Evolutionary conservation across 2,113 vertebrate species (phyloP).

Genomic region (Poeciliopsis retropinna): DNA sequence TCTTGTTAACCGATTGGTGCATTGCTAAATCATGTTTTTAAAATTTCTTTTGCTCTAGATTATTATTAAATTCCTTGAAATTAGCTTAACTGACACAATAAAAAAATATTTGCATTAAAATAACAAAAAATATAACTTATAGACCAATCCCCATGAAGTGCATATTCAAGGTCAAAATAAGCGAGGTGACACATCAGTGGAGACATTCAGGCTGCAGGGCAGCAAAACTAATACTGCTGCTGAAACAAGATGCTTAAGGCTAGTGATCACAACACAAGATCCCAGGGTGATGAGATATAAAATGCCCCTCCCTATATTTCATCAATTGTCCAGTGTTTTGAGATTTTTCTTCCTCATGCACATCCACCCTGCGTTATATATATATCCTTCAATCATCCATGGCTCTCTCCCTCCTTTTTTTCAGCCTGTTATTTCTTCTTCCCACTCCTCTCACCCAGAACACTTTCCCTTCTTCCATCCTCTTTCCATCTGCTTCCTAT

Average conservation of each 20-base stretch:
- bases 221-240: constrained; percentile 35
- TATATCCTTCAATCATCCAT: constrained; percentile 69
- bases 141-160: neutral
- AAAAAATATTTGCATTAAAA: neutral
- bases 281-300: constrained; percentile 58
- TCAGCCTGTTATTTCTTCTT: constrained; percentile 59
- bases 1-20: neutral
- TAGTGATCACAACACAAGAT: constrained; percentile 33
- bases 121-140: neutral
- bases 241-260: constrained; percentile 39
- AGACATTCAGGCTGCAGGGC: constrained; percentile 25
- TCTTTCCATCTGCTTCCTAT: constrained; percentile 69
- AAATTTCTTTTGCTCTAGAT: neutral
- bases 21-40: neutral
- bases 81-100: neutral
- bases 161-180: constrained; percentile 42
- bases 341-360: constrained; percentile 51
- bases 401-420: constrained; percentile 48
- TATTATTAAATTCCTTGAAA: neutral
- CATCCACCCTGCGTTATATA: constrained; percentile 49
- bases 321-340: constrained; percentile 46
- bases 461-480: constrained; percentile 71
- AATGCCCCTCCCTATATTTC: constrained; percentile 61
- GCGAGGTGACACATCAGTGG: constrained; percentile 52
- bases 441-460: constrained; percentile 66